phyloP scores from a whole-genome alignment of 2,113 vertebrate genomes.

The Chelonoidis abingdonii region DNA sequence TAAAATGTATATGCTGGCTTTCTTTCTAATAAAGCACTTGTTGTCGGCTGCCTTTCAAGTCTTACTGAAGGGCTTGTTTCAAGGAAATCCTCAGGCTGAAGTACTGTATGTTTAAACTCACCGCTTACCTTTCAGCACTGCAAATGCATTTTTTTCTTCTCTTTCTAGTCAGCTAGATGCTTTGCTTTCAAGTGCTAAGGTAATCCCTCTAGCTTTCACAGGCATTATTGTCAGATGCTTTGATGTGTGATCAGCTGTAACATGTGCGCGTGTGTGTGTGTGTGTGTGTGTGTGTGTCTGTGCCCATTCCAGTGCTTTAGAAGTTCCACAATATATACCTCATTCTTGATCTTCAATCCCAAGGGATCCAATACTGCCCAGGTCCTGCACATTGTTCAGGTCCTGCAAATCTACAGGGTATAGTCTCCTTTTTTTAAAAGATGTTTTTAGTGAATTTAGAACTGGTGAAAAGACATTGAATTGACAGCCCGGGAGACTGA shows the following conservation, averaged over 20 bases:
- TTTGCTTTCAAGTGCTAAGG: conserved; percentile 61
- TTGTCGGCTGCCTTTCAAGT: conserved; percentile 51
- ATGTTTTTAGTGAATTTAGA: not conserved
- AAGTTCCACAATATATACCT: not conserved
- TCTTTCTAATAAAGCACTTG: conserved; percentile 50
- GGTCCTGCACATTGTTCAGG: conserved; percentile 23
- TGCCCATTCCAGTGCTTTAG: conserved; percentile 6
- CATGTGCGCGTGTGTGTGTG: not conserved
- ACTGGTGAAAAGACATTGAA: not conserved
- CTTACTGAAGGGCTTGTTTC: conserved; percentile 49
- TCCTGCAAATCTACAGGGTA: not conserved
- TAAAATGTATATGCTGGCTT: conserved; percentile 19
- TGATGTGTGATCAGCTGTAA: conserved; percentile 45
- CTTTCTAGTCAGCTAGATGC: conserved; percentile 46
- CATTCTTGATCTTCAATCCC: conserved; percentile 22
- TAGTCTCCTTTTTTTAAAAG: conserved; percentile 5
- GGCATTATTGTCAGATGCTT: conserved; percentile 55
- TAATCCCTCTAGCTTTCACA: conserved; percentile 56
- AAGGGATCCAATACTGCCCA: not conserved
- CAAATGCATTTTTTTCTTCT: not conserved
- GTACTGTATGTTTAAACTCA: conserved; percentile 47
- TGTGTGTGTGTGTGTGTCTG: not conserved
- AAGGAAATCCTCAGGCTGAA: conserved; percentile 41
- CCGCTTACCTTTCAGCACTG: conserved; percentile 36
- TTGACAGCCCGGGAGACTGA: not conserved